These are phyloP conservation scores for Ennomos fuscantarius DNA, from an alignment of 2,888 invertebrate species.

Conservation along the genomic window DNA sequence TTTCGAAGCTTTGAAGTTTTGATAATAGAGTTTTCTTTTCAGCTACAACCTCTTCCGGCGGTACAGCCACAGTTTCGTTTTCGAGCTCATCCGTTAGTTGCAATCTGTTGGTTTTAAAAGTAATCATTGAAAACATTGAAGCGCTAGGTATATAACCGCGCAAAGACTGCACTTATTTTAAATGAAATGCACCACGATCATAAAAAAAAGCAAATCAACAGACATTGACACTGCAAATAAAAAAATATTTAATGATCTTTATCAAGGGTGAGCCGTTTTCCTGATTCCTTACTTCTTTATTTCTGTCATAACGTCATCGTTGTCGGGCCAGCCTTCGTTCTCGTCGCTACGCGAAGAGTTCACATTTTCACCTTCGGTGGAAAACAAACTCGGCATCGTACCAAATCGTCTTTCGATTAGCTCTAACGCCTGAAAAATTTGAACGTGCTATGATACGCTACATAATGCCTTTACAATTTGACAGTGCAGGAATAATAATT, in stretches of 20 bases:
- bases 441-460: background rate
- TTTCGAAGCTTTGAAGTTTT: constrained; percentile 72
- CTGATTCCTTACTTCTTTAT: constrained; percentile 78
- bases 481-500: too few relatives aligned
- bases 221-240: too few relatives aligned
- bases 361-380: constrained; percentile 72
- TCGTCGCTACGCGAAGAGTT: constrained; percentile 66
- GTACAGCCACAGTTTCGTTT: constrained; percentile 59
- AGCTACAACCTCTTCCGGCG: constrained; percentile 71
- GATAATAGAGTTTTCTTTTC: constrained; percentile 73
- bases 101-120: constrained; percentile 50
- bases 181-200: too few relatives aligned
- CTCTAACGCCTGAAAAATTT: constrained; percentile 89
- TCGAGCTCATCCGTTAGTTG: constrained; percentile 64
- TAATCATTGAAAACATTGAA: too few relatives aligned
- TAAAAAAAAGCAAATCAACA: too few relatives aligned
- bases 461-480: too few relatives aligned
- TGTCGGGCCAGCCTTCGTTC: constrained; percentile 71
- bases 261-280: too few relatives aligned
- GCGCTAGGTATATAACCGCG: too few relatives aligned
- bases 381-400: constrained; percentile 86
- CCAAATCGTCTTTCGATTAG: constrained; percentile 92
- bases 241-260: too few relatives aligned
- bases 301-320: constrained; percentile 86
- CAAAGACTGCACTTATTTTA: too few relatives aligned